Evolutionary conservation across 2,888 invertebrate genomes (phyloP).

Genomic region (Cylindroiulus punctatus): DNA sequence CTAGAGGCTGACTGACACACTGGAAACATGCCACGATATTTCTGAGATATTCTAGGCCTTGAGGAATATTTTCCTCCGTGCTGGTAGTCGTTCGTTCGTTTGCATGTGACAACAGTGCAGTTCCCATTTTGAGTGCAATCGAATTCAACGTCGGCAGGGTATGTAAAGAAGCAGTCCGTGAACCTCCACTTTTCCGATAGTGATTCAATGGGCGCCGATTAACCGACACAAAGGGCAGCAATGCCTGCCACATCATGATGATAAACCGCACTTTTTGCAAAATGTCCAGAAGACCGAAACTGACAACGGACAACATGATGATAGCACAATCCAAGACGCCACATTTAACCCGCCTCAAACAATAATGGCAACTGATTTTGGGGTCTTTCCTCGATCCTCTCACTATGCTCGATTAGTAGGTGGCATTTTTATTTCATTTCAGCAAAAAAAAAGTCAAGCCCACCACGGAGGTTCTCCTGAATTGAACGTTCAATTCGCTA

Average conservation of each 20-base stretch:
- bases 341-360: slow-evolving; percentile 6
- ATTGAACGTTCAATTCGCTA: slow-evolving; percentile 37
- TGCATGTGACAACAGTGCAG: no score
- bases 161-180: background rate
- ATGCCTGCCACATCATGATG: background rate
- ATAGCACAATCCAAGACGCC: slow-evolving; percentile 19
- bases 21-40: no score
- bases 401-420: background rate
- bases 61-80: no score
- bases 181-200: background rate
- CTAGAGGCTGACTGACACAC: no score
- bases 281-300: background rate
- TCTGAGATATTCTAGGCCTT: no score
- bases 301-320: background rate
- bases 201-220: background rate
- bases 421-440: slow-evolving; percentile 43
- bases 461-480: slow-evolving; percentile 20
- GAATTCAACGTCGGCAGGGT: background rate
- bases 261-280: background rate
- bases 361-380: slow-evolving; percentile 36
- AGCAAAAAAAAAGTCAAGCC: slow-evolving; percentile 30
- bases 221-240: background rate
- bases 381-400: background rate
- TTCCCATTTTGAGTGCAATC: background rate
- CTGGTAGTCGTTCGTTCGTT: no score